Conservation (phyloP, 2,113 vertebrate genomes). For the Vanacampus margaritifer region DNA sequence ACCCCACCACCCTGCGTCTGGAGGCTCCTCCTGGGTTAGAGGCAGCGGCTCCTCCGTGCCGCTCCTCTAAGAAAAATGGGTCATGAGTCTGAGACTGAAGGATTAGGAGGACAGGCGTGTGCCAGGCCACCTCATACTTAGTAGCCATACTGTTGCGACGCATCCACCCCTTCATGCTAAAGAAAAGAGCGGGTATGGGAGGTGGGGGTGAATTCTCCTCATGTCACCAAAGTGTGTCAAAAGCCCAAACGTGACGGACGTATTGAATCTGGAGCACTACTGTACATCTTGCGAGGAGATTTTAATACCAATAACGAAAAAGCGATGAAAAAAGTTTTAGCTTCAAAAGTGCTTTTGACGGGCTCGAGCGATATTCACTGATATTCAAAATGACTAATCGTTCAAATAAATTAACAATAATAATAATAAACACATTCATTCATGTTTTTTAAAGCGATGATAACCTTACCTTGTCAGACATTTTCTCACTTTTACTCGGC, state of each 20-base stretch:
- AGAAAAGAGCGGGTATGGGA: constrained; percentile 27
- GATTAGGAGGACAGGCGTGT: constrained; percentile 70
- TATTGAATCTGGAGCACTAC: not conserved
- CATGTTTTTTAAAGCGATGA: constrained; percentile 65
- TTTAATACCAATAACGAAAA: constrained; percentile 58
- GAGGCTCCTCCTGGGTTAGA: constrained; percentile 56
- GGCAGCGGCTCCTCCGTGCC: constrained; percentile 47
- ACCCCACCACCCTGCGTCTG: constrained; percentile 53
- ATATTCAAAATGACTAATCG: constrained; percentile 65
- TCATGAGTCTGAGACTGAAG: constrained; percentile 74
- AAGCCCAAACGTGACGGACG: not conserved
- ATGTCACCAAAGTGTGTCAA: not conserved
- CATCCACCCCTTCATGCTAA: constrained; percentile 31
- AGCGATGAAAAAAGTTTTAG: constrained; percentile 65
- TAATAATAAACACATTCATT: constrained; percentile 71
- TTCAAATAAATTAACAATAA: constrained; percentile 66
- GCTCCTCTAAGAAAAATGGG: constrained; percentile 75
- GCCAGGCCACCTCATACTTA: constrained; percentile 55
- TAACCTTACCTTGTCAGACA: constrained; percentile 7
- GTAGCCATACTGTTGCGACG: constrained; percentile 60
- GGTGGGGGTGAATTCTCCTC: not conserved
- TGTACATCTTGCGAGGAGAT: constrained; percentile 16
- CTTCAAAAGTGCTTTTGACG: constrained; percentile 63
- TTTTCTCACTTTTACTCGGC: not conserved
- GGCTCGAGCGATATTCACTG: constrained; percentile 45